These are phyloP conservation scores for Alethe castanea DNA, from an alignment of 2,113 vertebrate genomes.

Conservation along the genomic window DNA sequence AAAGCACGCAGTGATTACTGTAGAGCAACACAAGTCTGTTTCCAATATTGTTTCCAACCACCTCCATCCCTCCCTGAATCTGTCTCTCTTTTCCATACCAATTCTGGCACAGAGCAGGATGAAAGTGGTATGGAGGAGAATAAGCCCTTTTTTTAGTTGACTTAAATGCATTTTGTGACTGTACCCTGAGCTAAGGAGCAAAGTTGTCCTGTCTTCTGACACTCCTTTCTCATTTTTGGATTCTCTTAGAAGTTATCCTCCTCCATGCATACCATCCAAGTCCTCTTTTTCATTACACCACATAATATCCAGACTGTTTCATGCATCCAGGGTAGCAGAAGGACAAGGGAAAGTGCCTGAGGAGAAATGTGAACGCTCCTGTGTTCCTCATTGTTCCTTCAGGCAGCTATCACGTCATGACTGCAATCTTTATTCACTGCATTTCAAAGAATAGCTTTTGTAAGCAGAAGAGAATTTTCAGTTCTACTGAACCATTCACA, in stretches of 20 bases:
- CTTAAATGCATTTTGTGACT: not conserved
- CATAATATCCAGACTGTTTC: not conserved
- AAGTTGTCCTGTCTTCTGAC: not conserved
- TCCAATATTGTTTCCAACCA: rapidly evolving
- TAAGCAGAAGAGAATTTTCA: not conserved
- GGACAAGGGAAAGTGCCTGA: not conserved
- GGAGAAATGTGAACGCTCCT: not conserved
- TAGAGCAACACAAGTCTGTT: not conserved
- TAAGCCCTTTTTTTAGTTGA: not conserved
- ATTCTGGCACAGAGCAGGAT: not conserved
- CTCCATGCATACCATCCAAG: not conserved
- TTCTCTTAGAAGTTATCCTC: not conserved
- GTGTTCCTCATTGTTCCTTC: not conserved
- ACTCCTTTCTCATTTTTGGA: not conserved
- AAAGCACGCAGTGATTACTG: not conserved
- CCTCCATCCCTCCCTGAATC: not conserved
- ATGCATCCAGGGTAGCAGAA: not conserved
- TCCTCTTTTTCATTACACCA: not conserved
- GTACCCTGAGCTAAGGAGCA: not conserved
- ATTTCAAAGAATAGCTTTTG: not conserved
- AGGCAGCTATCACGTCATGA: not conserved
- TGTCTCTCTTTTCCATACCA: not conserved
- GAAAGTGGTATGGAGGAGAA: not conserved
- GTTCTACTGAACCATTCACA: not conserved
- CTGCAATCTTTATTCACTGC: not conserved